Conservation (phyloP, 2,113 vertebrate species). For the Glaucomys volans region DNA sequence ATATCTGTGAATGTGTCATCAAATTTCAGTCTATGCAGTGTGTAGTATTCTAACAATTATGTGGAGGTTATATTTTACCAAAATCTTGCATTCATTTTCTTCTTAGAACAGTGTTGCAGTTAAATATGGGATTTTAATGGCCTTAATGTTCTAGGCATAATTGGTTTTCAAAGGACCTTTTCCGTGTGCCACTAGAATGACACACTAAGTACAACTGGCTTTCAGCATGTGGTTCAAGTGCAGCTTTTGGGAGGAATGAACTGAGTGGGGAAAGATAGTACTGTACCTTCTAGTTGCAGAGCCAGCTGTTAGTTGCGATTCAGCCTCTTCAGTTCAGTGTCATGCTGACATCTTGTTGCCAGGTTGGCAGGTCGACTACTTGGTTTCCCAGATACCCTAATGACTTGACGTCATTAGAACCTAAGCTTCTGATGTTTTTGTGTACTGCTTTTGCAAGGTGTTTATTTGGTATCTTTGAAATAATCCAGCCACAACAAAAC, state of each 20-base stretch:
- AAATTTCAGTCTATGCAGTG: background rate
- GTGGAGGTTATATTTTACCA: background rate
- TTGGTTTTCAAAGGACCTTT: background rate
- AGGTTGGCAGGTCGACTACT: background rate
- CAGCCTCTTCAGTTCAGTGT: background rate
- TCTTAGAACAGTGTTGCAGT: background rate
- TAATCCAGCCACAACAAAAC: background rate
- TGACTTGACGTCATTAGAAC: background rate
- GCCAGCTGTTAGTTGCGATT: background rate
- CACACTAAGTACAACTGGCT: accelerated
- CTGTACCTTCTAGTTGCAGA: background rate
- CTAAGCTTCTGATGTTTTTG: background rate
- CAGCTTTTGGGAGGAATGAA: background rate
- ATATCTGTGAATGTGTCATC: background rate
- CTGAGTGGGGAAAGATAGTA: background rate
- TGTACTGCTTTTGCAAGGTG: background rate
- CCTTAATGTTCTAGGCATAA: background rate
- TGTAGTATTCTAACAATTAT: background rate
- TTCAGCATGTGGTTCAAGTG: background rate
- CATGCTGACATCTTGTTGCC: background rate
- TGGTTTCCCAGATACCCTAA: background rate
- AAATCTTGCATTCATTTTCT: background rate
- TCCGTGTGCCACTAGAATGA: background rate
- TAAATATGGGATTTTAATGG: background rate
- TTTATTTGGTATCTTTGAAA: background rate